Percentiles rank a stretch among this genome's conserved stretches.
Conservation (phyloP, 2,113 vertebrate genomes). For the Alosa alosa region DNA sequence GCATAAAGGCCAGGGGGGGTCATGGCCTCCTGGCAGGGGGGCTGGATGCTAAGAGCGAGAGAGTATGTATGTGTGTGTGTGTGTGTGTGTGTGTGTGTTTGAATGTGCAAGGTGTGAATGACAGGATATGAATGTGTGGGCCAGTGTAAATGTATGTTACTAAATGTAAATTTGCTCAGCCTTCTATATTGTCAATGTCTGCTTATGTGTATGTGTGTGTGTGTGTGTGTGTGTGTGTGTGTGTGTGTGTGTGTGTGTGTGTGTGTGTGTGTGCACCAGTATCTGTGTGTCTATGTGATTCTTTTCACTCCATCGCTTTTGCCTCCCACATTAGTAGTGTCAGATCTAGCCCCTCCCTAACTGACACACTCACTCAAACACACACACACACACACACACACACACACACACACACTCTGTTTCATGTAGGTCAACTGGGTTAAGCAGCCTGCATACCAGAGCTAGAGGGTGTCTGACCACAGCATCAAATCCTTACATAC, state of each 20-base stretch:
- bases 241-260: slow-evolving; percentile 6
- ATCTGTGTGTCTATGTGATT: neutral
- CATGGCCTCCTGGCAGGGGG: slow-evolving; percentile 30
- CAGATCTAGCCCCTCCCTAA: neutral
- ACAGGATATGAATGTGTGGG: slow-evolving; percentile 17
- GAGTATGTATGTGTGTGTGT: neutral
- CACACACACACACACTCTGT: neutral
- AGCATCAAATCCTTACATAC: neutral
- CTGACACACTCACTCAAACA: neutral
- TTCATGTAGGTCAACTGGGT: slow-evolving; percentile 1
- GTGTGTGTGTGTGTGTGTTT: neutral
- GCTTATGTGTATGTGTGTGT: neutral
- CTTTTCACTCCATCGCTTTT: neutral
- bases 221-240: neutral
- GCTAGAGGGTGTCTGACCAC: neutral
- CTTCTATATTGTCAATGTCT: neutral
- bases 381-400: neutral
- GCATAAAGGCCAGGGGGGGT: slow-evolving; percentile 8
- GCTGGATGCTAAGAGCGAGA: neutral
- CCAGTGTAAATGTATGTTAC: slow-evolving; percentile 52
- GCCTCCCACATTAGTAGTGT: neutral
- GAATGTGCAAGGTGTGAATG: neutral
- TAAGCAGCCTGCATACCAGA: neutral
- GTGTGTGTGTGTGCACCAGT: neutral
- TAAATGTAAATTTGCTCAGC: slow-evolving; percentile 31